phyloP scores from a whole-genome alignment of 2,888 invertebrate genomes.

The Ecdyonurus torrentis region DNA sequence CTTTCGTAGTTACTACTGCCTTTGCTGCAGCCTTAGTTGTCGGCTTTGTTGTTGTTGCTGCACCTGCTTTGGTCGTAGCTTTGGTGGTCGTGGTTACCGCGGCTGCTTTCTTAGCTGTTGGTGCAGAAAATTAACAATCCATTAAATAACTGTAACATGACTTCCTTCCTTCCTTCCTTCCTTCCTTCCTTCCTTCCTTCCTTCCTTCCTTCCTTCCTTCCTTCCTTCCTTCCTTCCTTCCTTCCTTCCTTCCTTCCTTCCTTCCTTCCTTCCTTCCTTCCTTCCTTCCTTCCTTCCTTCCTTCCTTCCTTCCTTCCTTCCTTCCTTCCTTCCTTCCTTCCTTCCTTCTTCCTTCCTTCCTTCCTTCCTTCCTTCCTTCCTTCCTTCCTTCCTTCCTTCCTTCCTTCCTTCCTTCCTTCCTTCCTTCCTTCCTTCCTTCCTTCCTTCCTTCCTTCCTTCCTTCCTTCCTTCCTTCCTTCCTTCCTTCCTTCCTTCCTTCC shows the following conservation, averaged over 20 bases:
- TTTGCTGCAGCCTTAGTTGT: too few species aligned
- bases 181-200: constrained; percentile 8
- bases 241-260: constrained; percentile 8
- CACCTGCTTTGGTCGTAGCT: too few species aligned
- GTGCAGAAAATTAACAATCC: too few species aligned
- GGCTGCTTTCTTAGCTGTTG: too few species aligned
- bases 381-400: constrained; percentile 7
- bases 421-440: constrained; percentile 8
- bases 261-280: constrained; percentile 7
- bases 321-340: constrained; percentile 5
- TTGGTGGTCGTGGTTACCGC: too few species aligned
- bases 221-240: constrained; percentile 7
- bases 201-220: constrained; percentile 7
- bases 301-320: constrained; percentile 7
- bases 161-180: constrained; percentile 8
- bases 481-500: constrained; percentile 7
- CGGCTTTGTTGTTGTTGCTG: too few species aligned
- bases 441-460: constrained; percentile 7
- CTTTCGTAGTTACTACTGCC: too few species aligned
- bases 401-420: constrained; percentile 7
- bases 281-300: constrained; percentile 6
- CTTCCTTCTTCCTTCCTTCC: constrained; percentile 8
- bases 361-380: constrained; percentile 7
- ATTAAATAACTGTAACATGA: too few species aligned
- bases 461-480: constrained; percentile 7